Percentiles rank a stretch among this genome's conserved stretches.
Conservation (phyloP, 2,888 invertebrate genomes). For the Loripinus fragilis region DNA sequence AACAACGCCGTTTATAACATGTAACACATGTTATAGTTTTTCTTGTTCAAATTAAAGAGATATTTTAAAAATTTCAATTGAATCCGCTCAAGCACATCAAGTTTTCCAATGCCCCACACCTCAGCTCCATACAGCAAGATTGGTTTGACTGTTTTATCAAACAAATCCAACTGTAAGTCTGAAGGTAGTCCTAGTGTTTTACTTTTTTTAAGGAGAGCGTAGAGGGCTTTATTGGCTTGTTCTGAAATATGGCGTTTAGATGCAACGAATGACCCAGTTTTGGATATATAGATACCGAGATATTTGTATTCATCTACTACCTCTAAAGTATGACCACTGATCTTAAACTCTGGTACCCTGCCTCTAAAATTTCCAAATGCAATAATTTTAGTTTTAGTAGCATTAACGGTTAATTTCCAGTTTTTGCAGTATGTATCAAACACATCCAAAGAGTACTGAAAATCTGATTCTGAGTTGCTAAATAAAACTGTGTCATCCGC, state of each 20-base stretch:
- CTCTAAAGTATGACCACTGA: neutral
- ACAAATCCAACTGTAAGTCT: no score
- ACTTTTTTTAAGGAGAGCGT: neutral
- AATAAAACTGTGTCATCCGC: slow-evolving; percentile 1
- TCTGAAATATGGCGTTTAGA: neutral
- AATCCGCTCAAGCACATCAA: no score
- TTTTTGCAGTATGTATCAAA: neutral
- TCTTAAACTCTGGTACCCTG: neutral
- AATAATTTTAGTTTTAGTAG: neutral
- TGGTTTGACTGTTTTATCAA: no score
- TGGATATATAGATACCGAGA: neutral
- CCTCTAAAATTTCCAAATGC: neutral
- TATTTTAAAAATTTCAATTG: no score
- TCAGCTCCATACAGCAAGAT: no score
- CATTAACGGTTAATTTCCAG: neutral
- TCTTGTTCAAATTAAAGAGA: no score
- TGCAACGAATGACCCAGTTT: neutral
- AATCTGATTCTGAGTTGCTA: neutral
- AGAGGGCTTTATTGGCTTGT: neutral
- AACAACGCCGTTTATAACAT: no score
- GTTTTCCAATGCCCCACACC: no score
- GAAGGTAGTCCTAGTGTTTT: neutral
- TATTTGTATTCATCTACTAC: neutral
- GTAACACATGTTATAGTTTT: no score
- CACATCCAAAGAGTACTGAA: neutral